A percentile compares a stretch with the other conserved stretches of the same genome.
phyloP scores from a whole-genome alignment of 2,797 vertebrate species.

The Periophthalmus magnuspinnatus region DNA sequence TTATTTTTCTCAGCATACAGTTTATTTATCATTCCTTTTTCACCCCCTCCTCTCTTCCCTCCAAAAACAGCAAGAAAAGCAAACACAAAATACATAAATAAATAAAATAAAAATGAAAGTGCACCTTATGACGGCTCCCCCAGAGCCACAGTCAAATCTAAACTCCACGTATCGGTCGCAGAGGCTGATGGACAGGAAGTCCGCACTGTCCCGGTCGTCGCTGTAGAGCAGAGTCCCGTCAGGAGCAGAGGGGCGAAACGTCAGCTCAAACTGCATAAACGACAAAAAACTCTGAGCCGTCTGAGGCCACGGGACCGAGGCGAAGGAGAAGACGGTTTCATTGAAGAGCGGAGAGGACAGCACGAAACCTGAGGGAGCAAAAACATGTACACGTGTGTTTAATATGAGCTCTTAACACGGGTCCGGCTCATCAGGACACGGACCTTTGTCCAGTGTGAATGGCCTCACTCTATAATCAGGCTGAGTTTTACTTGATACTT shows the following conservation, averaged over 20 bases:
- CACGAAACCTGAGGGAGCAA: slow-evolving; percentile 81
- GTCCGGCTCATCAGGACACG: too few relatives aligned
- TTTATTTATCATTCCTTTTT: too few relatives aligned
- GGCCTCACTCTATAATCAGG: too few relatives aligned
- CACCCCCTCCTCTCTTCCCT: too few relatives aligned
- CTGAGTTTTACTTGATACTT: too few relatives aligned
- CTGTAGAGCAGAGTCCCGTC: slow-evolving; percentile 91
- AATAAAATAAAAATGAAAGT: not conserved
- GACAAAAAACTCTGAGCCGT: slow-evolving; percentile 88
- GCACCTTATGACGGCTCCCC: slow-evolving; percentile 88
- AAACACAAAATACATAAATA: too few relatives aligned
- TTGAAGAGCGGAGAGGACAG: slow-evolving; percentile 90
- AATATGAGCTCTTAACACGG: too few relatives aligned
- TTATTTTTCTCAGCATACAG: too few relatives aligned
- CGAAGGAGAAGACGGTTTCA: slow-evolving; percentile 85
- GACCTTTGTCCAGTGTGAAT: too few relatives aligned
- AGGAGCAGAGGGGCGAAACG: slow-evolving; percentile 79
- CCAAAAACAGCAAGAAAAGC: too few relatives aligned
- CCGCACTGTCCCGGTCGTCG: slow-evolving; percentile 85
- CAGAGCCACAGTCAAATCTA: slow-evolving; percentile 96
- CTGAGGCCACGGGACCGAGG: slow-evolving; percentile 87
- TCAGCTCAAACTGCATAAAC: slow-evolving; percentile 94
- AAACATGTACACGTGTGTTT: not conserved
- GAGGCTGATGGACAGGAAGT: slow-evolving; percentile 89
- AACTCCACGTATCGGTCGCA: slow-evolving; percentile 86